Percentiles rank a stretch among this genome's conserved stretches.
phyloP scores from a whole-genome alignment of 1,140 invertebrate genomes.

The Sarcophaga bullata region DNA sequence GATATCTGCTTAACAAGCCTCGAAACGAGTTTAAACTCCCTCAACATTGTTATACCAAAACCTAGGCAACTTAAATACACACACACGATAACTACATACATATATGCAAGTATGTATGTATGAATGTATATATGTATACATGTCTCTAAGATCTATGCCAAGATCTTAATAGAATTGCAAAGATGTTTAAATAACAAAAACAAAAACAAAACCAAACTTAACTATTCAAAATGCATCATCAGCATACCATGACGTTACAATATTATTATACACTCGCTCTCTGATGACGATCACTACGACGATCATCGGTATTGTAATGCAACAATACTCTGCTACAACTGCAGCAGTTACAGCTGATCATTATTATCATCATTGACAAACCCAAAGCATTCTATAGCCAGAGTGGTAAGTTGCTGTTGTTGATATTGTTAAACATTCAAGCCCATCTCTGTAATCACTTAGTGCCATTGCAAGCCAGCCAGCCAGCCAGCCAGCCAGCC shows the following conservation, averaged over 20 bases:
- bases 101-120: too few species aligned
- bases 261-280: too few species aligned
- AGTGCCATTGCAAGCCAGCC: too few species aligned
- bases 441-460: too few species aligned
- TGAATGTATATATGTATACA: not conserved
- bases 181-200: not conserved
- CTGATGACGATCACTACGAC: too few species aligned
- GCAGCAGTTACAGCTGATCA: not conserved
- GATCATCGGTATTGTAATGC: too few species aligned
- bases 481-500: too few species aligned
- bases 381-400: not conserved
- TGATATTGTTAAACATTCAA: too few species aligned
- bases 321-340: too few species aligned
- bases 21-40: slow-evolving; percentile 7
- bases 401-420: too few species aligned
- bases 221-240: slow-evolving; percentile 19
- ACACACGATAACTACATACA: not conserved
- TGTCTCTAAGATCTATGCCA: not conserved
- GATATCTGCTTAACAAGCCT: not conserved
- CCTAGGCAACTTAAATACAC: not conserved
- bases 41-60: not conserved
- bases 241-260: slow-evolving; percentile 11
- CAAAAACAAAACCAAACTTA: not conserved
- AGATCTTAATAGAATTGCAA: slow-evolving; percentile 36
- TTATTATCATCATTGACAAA: slow-evolving; percentile 1